Evolutionary conservation across 2,888 invertebrate genomes (phyloP).

Genomic region (Julus scandinavius): DNA sequence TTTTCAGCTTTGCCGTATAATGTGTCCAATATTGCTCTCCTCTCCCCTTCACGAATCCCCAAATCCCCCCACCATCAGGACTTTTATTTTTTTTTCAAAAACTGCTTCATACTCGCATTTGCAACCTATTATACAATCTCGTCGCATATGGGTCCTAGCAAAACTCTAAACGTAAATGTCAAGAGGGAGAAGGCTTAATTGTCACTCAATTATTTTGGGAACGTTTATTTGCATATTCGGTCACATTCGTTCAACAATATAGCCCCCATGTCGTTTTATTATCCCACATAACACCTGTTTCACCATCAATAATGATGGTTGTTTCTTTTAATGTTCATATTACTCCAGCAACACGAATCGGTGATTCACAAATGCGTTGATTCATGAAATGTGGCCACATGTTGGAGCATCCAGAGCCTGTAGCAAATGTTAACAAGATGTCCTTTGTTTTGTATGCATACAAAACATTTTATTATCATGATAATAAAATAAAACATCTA

Average conservation of each 20-base stretch:
- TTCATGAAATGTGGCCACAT: no score
- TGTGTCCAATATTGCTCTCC: conserved; percentile 11
- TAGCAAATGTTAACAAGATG: no score
- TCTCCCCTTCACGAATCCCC: background rate
- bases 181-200: conserved; percentile 1
- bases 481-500: no score
- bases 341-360: background rate
- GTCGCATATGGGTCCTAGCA: background rate
- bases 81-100: background rate
- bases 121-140: background rate
- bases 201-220: conserved; percentile 1
- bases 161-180: conserved; percentile 2
- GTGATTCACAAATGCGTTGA: background rate
- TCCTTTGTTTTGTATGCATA: no score
- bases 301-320: background rate
- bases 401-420: no score
- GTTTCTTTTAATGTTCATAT: background rate
- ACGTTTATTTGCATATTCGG: conserved; percentile 21
- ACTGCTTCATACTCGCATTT: background rate
- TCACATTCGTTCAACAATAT: background rate
- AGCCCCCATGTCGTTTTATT: background rate
- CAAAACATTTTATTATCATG: no score
- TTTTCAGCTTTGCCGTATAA: conserved; percentile 1
- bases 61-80: background rate
- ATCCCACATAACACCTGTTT: conserved; percentile 14